Conservation (phyloP, 2,888 invertebrate genomes). For the Trachelus stipa region DNA sequence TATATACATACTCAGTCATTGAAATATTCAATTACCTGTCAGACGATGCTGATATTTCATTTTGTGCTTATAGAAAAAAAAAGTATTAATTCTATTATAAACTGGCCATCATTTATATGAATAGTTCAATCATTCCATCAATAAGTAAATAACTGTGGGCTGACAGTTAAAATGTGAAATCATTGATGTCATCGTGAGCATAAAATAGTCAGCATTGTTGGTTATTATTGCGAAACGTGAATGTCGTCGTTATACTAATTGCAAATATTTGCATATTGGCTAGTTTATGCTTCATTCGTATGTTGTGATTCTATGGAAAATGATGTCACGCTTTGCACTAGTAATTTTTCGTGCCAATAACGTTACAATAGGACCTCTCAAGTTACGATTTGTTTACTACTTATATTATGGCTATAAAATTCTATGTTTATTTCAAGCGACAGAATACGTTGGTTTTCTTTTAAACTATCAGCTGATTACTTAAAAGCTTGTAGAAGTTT, state of each 20-base stretch:
- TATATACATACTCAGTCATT: not conserved
- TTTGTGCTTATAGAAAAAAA: not conserved
- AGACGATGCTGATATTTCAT: not conserved
- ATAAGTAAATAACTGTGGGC: not conserved
- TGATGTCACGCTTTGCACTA: not conserved
- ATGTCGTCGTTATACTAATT: not conserved
- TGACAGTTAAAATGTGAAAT: not conserved
- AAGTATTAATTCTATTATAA: not conserved
- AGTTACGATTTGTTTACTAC: not conserved
- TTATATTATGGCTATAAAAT: not conserved
- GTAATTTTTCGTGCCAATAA: not conserved
- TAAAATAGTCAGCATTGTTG: not conserved
- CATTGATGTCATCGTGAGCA: not conserved
- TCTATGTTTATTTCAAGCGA: not conserved
- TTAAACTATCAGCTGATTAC: not conserved
- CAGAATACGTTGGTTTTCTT: not conserved
- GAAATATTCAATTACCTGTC: not conserved
- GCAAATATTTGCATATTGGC: not conserved
- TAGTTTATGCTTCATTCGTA: not conserved
- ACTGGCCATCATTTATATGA: not conserved
- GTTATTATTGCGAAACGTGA: not conserved
- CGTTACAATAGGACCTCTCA: not conserved
- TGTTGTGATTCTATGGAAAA: not conserved
- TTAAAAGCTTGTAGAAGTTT: not conserved
- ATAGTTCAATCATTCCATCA: not conserved